Evolutionary conservation across 2,113 vertebrate species (phyloP).

Genomic region (Urocitellus parryii): DNA sequence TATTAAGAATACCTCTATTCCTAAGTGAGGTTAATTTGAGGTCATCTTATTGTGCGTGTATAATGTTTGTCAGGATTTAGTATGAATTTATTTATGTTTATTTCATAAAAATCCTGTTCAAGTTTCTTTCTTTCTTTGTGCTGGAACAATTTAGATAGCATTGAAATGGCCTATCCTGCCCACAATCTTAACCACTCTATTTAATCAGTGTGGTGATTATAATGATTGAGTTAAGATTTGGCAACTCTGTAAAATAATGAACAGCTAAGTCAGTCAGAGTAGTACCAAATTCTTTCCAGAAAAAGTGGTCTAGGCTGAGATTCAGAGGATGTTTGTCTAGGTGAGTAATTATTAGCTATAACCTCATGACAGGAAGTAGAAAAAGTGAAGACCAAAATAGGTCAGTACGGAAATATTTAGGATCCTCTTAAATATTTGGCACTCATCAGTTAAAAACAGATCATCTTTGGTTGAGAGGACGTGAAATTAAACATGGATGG

Average conservation of each 20-base stretch:
- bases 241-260: constrained; percentile 14
- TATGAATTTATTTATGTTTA: constrained; percentile 5
- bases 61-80: constrained; percentile 12
- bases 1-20: background rate
- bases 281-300: background rate
- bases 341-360: background rate
- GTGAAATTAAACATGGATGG: background rate
- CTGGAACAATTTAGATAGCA: constrained; percentile 4
- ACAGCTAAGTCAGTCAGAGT: background rate
- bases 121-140: constrained; percentile 15
- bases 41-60: background rate
- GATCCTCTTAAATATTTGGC: background rate
- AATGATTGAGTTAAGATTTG: background rate
- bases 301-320: background rate
- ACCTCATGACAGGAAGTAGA: background rate
- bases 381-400: background rate
- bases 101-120: constrained; percentile 41
- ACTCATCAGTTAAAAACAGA: background rate
- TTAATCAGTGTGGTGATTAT: background rate
- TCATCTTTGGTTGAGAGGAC: background rate
- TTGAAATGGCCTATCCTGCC: background rate
- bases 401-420: background rate
- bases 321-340: background rate
- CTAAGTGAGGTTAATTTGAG: background rate
- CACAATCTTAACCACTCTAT: background rate